Base-by-base conservation (phyloP, 1,140 invertebrate genomes). In the Nymphalis io region DNA sequence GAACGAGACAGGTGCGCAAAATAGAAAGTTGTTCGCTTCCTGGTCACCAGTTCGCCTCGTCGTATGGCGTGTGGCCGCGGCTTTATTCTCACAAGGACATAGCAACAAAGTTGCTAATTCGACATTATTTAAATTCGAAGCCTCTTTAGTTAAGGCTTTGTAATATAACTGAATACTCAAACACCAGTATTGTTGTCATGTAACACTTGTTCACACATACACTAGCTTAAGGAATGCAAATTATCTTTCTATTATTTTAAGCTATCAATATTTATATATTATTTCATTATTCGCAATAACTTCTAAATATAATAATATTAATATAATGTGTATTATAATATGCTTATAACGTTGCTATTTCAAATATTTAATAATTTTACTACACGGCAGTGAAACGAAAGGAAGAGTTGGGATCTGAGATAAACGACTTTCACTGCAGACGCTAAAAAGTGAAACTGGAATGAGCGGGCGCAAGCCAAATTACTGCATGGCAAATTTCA, bases 1-100 rank as follows among this genome's bases (percentile, higher is more conserved):
- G 76, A 80, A 80, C 84, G 81, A 82, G 85, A 88, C 87, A 90
- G 88, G 88, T 91, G 87, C 74, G 84, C 83, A 83, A 89, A 91
- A 91, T 88, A 86, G 89, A 91, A 91, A 91, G 89, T 91, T 89
- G 89, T 89, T 89, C 84, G 82, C 87, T 91, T 91, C 89, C 89
- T 91, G 87, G 70, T 89, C 79, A 81, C 82, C 77, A 74, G 87
- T 80, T 89, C 70, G 80, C 82, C 87, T 85, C 84, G 85, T 55
- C 67, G 60, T 51, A 58, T 27, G 40, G 63, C 67, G 55, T 69
- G 79, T 77, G 72, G 79, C 55, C 76, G 74, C 73, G 76, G 74
- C 70, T 76, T 84, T 80, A 81, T 73, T 70, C 51, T 21, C 66
- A 70, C 82, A 88, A 89, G 85, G 85, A 84, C 84, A 74, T 16